These are phyloP conservation scores for Leucophenga montana DNA, from an alignment of 2,888 invertebrate species.

Conservation along the genomic window DNA sequence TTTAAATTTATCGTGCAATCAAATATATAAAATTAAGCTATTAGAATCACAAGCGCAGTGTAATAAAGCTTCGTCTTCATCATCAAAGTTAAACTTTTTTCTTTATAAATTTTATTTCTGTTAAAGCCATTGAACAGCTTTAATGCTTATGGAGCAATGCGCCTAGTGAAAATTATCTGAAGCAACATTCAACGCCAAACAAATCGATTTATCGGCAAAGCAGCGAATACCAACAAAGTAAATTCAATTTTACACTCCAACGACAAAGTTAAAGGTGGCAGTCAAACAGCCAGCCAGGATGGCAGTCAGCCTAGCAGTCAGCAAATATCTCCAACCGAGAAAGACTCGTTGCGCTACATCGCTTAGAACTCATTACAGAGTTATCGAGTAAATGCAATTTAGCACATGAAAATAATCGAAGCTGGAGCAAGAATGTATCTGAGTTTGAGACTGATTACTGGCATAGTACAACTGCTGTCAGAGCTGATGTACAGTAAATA, in stretches of 20 bases:
- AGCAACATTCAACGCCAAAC: too few species aligned
- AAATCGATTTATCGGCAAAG: neutral
- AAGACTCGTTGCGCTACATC: slow-evolving; percentile 24
- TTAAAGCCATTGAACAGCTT: too few species aligned
- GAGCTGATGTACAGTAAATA: slow-evolving; percentile 38
- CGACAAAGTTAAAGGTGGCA: slow-evolving; percentile 32
- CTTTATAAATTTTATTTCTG: too few species aligned
- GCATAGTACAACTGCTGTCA: slow-evolving; percentile 15
- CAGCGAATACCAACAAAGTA: slow-evolving; percentile 29
- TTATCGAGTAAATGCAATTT: slow-evolving; percentile 49
- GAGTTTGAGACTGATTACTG: neutral
- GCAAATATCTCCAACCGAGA: neutral
- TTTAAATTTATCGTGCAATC: too few species aligned
- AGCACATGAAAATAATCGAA: slow-evolving; percentile 10
- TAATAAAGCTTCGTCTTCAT: too few species aligned
- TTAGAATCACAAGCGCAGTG: too few species aligned
- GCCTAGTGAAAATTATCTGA: too few species aligned
- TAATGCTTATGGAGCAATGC: too few species aligned
- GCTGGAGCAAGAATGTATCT: neutral
- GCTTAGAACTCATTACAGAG: slow-evolving; percentile 51
- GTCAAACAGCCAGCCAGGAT: too few species aligned
- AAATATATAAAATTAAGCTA: too few species aligned
- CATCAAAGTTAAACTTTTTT: too few species aligned
- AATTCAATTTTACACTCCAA: slow-evolving; percentile 36
- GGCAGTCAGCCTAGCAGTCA: too few species aligned